Evolutionary conservation across 1,140 invertebrate species (phyloP), one percentile per base, ranked within the genome.

Genomic region (Pseudachorutes palmiensis): DNA sequence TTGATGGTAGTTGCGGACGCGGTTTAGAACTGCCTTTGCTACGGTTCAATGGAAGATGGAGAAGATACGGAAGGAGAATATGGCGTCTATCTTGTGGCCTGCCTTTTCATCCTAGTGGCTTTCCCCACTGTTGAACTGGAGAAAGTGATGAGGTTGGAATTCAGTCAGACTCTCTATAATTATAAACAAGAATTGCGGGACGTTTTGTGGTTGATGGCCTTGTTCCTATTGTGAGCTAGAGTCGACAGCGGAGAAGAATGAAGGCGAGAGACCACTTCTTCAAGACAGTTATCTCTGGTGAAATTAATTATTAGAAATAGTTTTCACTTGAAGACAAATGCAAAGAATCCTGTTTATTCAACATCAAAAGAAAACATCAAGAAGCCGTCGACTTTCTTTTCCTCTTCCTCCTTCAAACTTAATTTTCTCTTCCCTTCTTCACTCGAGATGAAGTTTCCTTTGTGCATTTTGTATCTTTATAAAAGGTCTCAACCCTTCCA

Each of bases 401-500:
- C n/a, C n/a, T n/a, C n/a, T n/a, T n/a, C n/a, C n/a, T n/a, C n/a
- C n/a, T n/a, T n/a, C n/a, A n/a, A n/a, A n/a, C n/a, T n/a, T n/a
- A 55, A 55, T 24, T 36, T 48, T 41, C 62, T 48, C 62, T 36
- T 28, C 59, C 59, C 22, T 19, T 16, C 29, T 41, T 48, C 62
- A 36, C 31, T 48, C 16, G n/a, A 41, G 41, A n/a, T n/a, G n/a
- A 33, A 55, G n/a, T 26, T 64, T 45, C 51, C 67, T 64, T 55
- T 55, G 12, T 19, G 5, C 36, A 9, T 41, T 41, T 19, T 41
- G 5, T 9, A 9, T 19, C 5, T 41, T 41, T 41, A 9, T 19
- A 9, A 41, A 41, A 19, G 5, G 5, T 41, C 5, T 41, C 19
- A 16, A 12, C 9, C 24, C 14, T 55, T 24, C 51, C 24, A 16